These are phyloP conservation scores for Lamprotornis superbus DNA, from an alignment of 2,113 vertebrate species.

Conservation along the genomic window DNA sequence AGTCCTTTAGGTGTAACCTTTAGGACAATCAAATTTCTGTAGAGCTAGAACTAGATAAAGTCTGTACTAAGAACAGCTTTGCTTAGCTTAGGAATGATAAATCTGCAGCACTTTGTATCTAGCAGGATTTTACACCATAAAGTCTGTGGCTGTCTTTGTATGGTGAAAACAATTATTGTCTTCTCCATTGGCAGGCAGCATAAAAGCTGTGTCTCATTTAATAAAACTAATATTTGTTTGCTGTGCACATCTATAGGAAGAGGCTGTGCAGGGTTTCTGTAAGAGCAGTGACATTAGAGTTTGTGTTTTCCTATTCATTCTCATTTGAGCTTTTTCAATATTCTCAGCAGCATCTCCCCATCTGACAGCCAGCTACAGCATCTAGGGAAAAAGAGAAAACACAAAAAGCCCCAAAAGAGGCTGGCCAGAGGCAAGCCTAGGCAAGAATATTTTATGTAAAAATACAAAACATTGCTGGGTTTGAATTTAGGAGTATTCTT, in stretches of 20 bases:
- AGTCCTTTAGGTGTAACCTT: neutral
- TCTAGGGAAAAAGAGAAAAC: neutral
- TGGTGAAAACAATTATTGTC: neutral
- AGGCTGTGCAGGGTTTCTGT: neutral
- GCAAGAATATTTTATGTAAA: neutral
- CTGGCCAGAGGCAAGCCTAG: neutral
- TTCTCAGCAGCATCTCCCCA: neutral
- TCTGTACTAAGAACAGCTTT: neutral
- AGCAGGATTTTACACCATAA: neutral
- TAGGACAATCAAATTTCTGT: neutral
- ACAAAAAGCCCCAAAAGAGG: neutral
- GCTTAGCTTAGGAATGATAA: neutral
- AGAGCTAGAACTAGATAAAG: neutral
- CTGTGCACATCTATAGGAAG: neutral
- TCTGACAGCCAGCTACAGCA: neutral
- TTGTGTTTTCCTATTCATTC: neutral
- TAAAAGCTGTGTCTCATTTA: neutral
- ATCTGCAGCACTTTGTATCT: neutral
- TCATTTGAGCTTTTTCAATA: neutral
- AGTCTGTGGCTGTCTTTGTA: neutral
- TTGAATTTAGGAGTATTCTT: neutral
- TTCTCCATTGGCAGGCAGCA: neutral
- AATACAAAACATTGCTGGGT: neutral
- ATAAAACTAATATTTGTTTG: slow-evolving; percentile 7
- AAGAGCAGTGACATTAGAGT: neutral